Conservation (phyloP, 2,888 invertebrate genomes). For the Gnatocerus cornutus region DNA sequence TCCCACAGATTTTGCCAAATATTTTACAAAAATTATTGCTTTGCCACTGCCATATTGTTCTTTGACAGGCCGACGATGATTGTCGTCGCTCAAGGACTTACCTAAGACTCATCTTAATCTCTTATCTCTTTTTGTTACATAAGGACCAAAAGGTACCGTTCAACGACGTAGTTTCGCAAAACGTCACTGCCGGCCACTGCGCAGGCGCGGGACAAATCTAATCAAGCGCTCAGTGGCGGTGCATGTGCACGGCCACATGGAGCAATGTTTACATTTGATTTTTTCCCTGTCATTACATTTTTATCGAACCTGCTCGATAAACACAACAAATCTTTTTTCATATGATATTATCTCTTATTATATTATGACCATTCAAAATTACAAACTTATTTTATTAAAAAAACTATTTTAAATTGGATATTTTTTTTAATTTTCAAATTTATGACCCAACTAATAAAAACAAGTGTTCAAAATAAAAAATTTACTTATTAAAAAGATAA, state of each 20-base stretch:
- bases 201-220: slow-evolving; percentile 8
- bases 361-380: too few species aligned
- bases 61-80: slow-evolving; percentile 64
- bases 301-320: too few species aligned
- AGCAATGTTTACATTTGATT: slow-evolving; percentile 27
- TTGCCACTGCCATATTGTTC: slow-evolving; percentile 69
- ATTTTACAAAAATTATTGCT: slow-evolving; percentile 65
- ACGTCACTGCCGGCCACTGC: neutral
- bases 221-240: slow-evolving; percentile 7
- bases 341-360: too few species aligned
- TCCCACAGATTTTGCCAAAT: slow-evolving; percentile 45
- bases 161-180: slow-evolving; percentile 9
- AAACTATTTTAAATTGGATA: too few species aligned
- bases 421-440: too few species aligned
- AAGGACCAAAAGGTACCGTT: neutral
- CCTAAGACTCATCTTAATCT: neutral
- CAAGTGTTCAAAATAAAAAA: too few species aligned
- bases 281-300: neutral
- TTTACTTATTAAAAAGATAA: too few species aligned
- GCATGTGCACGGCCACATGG: neutral
- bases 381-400: too few species aligned
- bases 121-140: slow-evolving; percentile 21
- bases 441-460: too few species aligned
- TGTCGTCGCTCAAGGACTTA: slow-evolving; percentile 25
- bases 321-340: too few species aligned